Base-by-base conservation (phyloP, 2,888 invertebrate species). In the Alloscopus bannaensis region DNA sequence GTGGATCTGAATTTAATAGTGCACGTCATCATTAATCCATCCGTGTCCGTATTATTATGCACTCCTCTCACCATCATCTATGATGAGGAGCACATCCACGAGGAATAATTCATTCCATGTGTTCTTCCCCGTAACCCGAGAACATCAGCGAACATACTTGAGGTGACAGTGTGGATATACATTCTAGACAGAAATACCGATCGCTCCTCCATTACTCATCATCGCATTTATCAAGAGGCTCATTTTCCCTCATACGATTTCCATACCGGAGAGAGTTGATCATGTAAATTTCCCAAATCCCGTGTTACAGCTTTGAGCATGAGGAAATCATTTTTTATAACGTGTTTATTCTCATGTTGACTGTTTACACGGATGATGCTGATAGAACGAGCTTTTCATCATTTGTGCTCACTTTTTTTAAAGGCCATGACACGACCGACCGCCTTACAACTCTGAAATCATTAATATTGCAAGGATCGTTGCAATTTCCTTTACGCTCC, bases 391-490 rank as follows among this genome's bases (percentile, higher is more conserved):
- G 40, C 20, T 62, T 47, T 8, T 28, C 47, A 50, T 66, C 50
- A 66, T 66, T 66, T 29, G 52, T 50, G 18, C 31, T 64, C n/a
- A n/a, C n/a, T 45, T 20, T 45, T 4, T 26, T 2, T 22, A 47
- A 50, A 65, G 59, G 28, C 22, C 40, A 36, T 2, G 36, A 13
- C 40, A 60, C 36, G 40, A 60, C 36, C 60, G 64, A 45, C 64
- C 60, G 22, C 22, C 60, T 60, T 40, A 20, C 1, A 29, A 42
- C 72, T 52, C 64, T 76, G 76, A 60, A 76, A 68, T 76, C 76
- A 76, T 76, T 76, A 60, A 76, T 66, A 60, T 75, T 65, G 66
- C 57, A 75, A 75, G 73, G 45, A 47, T 66, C 73, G 59, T 75
- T 75, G 24, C 57, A 66, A 68, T 60, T 66, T 28, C 42, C 28